Base-by-base conservation (phyloP, 92 coral and sea anemone species). In the Umimayanthus kanabou region DNA sequence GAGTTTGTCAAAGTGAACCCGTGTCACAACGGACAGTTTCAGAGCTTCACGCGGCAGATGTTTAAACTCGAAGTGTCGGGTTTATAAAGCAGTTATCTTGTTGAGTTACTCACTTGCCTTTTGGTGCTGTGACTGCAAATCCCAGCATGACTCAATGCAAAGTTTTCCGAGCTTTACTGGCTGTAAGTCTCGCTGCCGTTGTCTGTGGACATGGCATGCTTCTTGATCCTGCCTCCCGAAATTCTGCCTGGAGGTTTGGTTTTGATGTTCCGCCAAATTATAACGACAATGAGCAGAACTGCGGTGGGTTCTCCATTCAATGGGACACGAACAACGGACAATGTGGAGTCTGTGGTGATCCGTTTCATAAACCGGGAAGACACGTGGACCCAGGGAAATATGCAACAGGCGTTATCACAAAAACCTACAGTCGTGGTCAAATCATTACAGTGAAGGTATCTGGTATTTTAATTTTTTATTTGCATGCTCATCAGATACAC, bases 321-420 rank as follows among this genome's bases (percentile, higher is more conserved):
- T 80, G 84, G 84, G 28, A 80, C 53, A 47, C 22, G 14, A 50
- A 89, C 50, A 82, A 75, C 2, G 92, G 92, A 9, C 55, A 39
- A 37, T 89, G 89, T n/a, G 92, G 92, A 3, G 92, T 75, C 1
- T 89, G 92, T 75, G 92, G 92, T 2, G 92, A 89, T 79, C 80
- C 76, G 30, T 89, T 66, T 40, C 58, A 76, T 10, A 71, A 39
- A 15, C 1, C 25, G 0, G 61, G 39, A 1, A 13, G 20, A 4
- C 75, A 64, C 58, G 76, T 85, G 0, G 23, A 26, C 13, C 92
- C 92, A 2, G 92, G 92, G 1, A 9, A 8, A 20, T 89, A 69
- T 70, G 92, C 92, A 4, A 89, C 43, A 0, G 75, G 77, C 4
- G 81, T 85, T 16, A 89, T 89, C 61, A 87, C 87, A 37, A 78